phyloP scores from a whole-genome alignment of 1,140 invertebrate species.

The Oryctes rhinoceros region DNA sequence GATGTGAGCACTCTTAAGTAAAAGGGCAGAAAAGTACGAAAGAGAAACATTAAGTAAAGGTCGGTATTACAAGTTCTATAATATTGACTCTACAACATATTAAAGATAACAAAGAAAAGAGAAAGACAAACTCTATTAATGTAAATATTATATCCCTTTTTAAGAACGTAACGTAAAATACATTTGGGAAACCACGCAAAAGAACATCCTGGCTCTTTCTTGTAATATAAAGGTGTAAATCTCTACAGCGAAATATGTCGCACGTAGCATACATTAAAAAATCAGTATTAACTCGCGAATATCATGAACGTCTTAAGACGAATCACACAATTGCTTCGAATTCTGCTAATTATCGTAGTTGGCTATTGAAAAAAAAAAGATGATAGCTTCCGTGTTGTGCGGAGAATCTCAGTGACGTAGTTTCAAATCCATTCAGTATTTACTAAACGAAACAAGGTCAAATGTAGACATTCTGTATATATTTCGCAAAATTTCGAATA shows the following conservation, averaged over 20 bases:
- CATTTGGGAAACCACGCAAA: neutral
- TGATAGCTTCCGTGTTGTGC: neutral
- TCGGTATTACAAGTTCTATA: neutral
- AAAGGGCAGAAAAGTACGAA: neutral
- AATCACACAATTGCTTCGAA: slow-evolving; percentile 24
- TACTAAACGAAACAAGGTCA: neutral
- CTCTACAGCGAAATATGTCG: too few relatives aligned
- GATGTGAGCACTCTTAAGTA: neutral
- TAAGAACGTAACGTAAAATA: neutral
- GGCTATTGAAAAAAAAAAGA: slow-evolving; percentile 2
- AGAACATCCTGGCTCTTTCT: too few relatives aligned
- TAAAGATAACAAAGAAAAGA: too few relatives aligned
- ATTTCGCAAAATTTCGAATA: neutral
- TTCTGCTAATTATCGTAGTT: slow-evolving; percentile 5
- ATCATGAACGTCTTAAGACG: neutral
- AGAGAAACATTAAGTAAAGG: neutral
- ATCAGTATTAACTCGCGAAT: slow-evolving; percentile 1
- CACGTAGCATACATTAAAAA: neutral
- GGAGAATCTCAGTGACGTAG: neutral
- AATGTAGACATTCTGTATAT: neutral
- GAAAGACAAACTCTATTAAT: neutral
- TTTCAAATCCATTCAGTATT: neutral
- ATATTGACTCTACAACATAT: neutral
- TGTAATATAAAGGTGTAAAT: too few relatives aligned
- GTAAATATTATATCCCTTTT: slow-evolving; percentile 2